These are phyloP conservation scores for Papilio demoleus DNA, from an alignment of 2,888 invertebrate genomes.

Conservation along the genomic window DNA sequence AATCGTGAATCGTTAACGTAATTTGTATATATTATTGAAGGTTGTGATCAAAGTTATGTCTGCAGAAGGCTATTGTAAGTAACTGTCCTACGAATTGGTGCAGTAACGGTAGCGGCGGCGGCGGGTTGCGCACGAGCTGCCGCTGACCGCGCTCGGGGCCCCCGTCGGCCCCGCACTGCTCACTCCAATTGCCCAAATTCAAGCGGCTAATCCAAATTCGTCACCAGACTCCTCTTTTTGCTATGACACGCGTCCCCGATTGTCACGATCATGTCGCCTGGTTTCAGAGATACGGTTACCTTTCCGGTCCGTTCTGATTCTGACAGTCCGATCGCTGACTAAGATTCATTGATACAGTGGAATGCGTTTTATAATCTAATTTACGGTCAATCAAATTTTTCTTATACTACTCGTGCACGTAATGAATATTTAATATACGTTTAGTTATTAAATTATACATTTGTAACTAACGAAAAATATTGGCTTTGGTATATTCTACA, in stretches of 20 bases:
- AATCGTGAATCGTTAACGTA: slow-evolving; percentile 35
- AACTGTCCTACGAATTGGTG: slow-evolving; percentile 70
- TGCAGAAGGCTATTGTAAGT: slow-evolving; percentile 48
- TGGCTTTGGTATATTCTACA: neutral
- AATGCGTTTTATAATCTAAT: slow-evolving; percentile 23
- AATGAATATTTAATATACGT: neutral
- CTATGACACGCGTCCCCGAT: slow-evolving; percentile 49
- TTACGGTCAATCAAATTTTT: neutral
- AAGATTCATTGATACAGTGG: slow-evolving; percentile 26
- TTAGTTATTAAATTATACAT: neutral
- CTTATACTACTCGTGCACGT: neutral
- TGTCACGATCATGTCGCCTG: slow-evolving; percentile 47
- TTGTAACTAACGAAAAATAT: neutral
- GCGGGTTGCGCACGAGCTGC: slow-evolving; percentile 64
- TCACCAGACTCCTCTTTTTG: slow-evolving; percentile 56
- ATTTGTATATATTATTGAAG: slow-evolving; percentile 29
- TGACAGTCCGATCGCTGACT: slow-evolving; percentile 31
- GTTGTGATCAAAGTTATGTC: slow-evolving; percentile 42
- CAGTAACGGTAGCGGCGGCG: slow-evolving; percentile 70
- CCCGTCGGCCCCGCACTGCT: slow-evolving; percentile 51
- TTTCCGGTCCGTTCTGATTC: slow-evolving; percentile 48
- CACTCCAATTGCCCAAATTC: slow-evolving; percentile 56
- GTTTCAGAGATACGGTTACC: slow-evolving; percentile 52
- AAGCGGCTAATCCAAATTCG: slow-evolving; percentile 63
- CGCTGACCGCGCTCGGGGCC: slow-evolving; percentile 44